These are phyloP conservation scores for Hedychridium roseum DNA, from an alignment of 2,888 invertebrate genomes.

Conservation along the genomic window DNA sequence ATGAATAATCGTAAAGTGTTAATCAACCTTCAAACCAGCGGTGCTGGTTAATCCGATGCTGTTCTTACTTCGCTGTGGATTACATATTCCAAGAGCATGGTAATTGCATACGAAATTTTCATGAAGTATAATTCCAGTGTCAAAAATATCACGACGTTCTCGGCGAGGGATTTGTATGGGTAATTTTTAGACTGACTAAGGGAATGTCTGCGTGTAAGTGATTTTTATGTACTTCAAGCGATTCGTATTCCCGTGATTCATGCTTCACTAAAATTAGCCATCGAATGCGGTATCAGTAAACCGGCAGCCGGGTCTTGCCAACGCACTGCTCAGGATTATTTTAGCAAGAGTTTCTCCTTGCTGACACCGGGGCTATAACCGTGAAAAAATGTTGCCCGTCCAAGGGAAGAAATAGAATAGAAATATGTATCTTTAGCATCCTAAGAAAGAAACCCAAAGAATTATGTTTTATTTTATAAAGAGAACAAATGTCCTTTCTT, in stretches of 20 bases:
- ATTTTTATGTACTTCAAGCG: neutral
- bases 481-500: no score
- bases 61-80: no score
- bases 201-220: neutral
- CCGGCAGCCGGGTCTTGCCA: neutral
- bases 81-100: no score
- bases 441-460: no score
- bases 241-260: slow-evolving; percentile 20
- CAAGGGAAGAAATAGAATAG: no score
- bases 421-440: neutral
- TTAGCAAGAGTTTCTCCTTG: slow-evolving; percentile 16
- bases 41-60: no score
- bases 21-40: slow-evolving; percentile 9
- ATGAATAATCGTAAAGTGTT: slow-evolving; percentile 17
- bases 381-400: neutral
- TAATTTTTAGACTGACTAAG: slow-evolving; percentile 10
- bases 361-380: slow-evolving; percentile 3
- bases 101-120: no score
- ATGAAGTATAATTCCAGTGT: no score
- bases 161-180: no score
- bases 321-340: slow-evolving; percentile 15
- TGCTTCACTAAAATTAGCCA: slow-evolving; percentile 29
- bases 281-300: neutral
- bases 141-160: no score
- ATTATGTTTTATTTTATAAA: no score